These are phyloP conservation scores for Siderastrea siderea DNA, from an alignment of 92 coral and sea anemone species.

Conservation along the genomic window DNA sequence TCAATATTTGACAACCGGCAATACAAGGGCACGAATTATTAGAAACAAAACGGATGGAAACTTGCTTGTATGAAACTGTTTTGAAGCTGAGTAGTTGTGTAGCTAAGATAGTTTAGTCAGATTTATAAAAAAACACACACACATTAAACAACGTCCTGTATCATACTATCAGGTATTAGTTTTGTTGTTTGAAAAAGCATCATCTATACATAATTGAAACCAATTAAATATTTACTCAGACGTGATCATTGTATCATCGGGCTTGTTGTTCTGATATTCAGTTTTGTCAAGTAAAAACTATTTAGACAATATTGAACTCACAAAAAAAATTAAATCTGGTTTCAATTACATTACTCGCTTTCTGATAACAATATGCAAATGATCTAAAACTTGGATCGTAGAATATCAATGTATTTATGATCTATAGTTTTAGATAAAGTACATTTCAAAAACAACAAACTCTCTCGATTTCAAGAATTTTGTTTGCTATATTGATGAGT, in stretches of 20 bases:
- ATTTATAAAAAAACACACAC: background rate
- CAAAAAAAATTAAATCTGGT: no score
- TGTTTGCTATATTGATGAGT: no score
- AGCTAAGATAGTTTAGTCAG: no score
- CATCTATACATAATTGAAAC: constrained; percentile 12
- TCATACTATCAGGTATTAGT: background rate
- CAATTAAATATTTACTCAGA: background rate
- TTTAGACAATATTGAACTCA: no score
- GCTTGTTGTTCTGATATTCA: background rate
- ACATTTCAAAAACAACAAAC: no score
- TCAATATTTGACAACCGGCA: background rate
- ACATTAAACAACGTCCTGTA: background rate
- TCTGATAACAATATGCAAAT: no score
- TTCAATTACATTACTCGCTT: no score
- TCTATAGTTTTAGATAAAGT: no score
- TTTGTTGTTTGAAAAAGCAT: background rate
- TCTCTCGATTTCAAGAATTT: no score
- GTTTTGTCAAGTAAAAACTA: background rate
- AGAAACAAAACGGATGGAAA: background rate
- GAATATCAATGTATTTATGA: no score
- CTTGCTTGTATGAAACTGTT: background rate
- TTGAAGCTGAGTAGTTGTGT: background rate
- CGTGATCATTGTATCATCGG: background rate
- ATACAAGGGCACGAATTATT: background rate
- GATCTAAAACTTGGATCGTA: no score